Evolutionary conservation across 2,113 vertebrate species (phyloP), one percentile per base, ranked within the genome.

Genomic region (Maccullochella peelii): DNA sequence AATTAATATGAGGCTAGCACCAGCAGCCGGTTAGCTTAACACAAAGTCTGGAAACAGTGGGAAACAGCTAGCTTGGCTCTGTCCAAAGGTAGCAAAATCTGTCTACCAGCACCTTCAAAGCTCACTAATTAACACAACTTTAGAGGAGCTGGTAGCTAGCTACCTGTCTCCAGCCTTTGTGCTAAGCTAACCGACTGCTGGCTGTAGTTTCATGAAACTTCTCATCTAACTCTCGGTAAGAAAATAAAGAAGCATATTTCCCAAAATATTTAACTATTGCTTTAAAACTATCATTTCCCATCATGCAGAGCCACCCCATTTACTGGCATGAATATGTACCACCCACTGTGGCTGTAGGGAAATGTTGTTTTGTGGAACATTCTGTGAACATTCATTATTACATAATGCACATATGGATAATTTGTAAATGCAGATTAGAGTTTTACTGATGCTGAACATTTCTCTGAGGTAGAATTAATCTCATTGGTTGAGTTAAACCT

Each of bases 271-370:
- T 8, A 61, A 61, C 47, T 63, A 66, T 83, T 75, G 6, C 73
- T 80, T 59, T 12, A 52, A 78, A 73, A 81, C 73, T 25, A 66
- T 69, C 6, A 75, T 81, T 86, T 81, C 74, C 78, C 70, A 36
- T 79, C 73, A 84, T 75, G 82, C 74, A 66, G 30, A 77, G 49
- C 38, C 54, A 76, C 38, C 62, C 11, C 49, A 8, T 61, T 42
- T 15, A 33, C 33, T 40, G 66, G 38, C 27, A 1, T 11, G 25
- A 36, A 16, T 6, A 20, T 50, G 18, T 25, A 7, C 38, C 38
- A 14, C n/a, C 23, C 49, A 50, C 6, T 30, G 38, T 66, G 50
- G 58, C 67, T 84, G n/a, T 3, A 18, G 57, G 79, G 75, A 86
- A 85, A 85, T 54, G 69, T 70, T 65, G 68, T 63, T 74, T 73